Evolutionary conservation across 2,888 invertebrate species (phyloP), one percentile per base, ranked within the genome.

Genomic region (Drosophila yooni): DNA sequence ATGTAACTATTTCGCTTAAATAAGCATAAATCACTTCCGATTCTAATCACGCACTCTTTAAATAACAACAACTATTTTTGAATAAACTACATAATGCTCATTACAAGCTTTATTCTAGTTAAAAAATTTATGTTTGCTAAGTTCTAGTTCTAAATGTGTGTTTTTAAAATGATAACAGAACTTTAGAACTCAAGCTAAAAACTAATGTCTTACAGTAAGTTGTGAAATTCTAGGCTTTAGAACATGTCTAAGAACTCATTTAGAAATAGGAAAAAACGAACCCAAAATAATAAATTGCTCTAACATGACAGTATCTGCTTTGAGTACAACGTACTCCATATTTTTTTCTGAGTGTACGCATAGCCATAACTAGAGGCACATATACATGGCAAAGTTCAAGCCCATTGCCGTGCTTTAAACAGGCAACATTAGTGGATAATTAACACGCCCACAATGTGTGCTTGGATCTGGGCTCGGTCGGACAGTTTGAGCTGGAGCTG

Each of bases 391-490:
- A 90, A 74, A 87, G 83, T 81, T 88, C 74, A 78, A 61, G 48
- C 66, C 53, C 60, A 46, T 62, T 64, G 53, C 70, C 69, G 77
- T 59, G 75, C 71, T 76, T 81, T 73, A 73, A 76, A 73, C 88
- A 70, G 73, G 73, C 89, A 80, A 79, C 83, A 83, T 88, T 88
- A 90, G 83, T 77, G 81, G 81, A 88, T 88, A 90, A 88, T 88
- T 88, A 89, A 88, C 89, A 90, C 90, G 90, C 88, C 90, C 90
- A 79, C 82, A 69, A 61, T 53, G 73, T 43, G 63, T 21, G 72
- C 40, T 48, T n/a, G 59, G 60, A 40, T 2, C 57, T n/a, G 36
- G 61, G 51, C 71, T 40, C n/a, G 33, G 53, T 64, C 36, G 15
- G 62, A 15, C 61, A 60, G 57, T 34, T 36, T 60, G 21, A 65